A percentile compares a stretch with the other conserved stretches of the same genome.
phyloP scores from a whole-genome alignment of 2,888 invertebrate genomes.

The Parnassius smintheus region DNA sequence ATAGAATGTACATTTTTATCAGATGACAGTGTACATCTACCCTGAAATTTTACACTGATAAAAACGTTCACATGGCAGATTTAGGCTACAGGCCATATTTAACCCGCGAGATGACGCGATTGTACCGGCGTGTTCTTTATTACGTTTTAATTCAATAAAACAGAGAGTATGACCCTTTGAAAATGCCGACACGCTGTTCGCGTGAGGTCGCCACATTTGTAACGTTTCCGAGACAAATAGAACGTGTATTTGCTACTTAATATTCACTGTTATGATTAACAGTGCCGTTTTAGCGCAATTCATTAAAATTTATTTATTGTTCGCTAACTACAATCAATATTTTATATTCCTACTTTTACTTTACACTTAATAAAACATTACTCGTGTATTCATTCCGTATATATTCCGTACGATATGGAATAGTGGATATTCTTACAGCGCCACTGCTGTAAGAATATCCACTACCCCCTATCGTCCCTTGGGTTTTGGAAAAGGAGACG shows the following conservation, averaged over 20 bases:
- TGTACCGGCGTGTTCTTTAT: constrained; percentile 61
- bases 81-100: constrained; percentile 40
- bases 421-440: no score
- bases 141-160: constrained; percentile 76
- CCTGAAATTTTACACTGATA: constrained; percentile 47
- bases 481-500: no score
- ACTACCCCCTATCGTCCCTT: no score
- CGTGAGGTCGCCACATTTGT: constrained; percentile 41
- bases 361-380: no score
- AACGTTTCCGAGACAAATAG: constrained; percentile 17
- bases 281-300: background rate
- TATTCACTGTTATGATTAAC: background rate
- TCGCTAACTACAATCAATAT: no score
- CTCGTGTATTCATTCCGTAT: no score
- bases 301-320: no score
- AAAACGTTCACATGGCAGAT: constrained; percentile 42
- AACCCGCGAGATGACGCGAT: constrained; percentile 38
- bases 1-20: constrained; percentile 27
- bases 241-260: constrained; percentile 12
- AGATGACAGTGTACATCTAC: constrained; percentile 32
- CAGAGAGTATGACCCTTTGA: constrained; percentile 61
- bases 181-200: constrained; percentile 59
- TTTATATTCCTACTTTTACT: no score
- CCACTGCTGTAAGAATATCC: no score
- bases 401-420: no score